A percentile compares a stretch with the other conserved stretches of the same genome.
These are phyloP conservation scores for Mastacembelus armatus DNA, from an alignment of 2,797 vertebrate species.

Conservation along the genomic window DNA sequence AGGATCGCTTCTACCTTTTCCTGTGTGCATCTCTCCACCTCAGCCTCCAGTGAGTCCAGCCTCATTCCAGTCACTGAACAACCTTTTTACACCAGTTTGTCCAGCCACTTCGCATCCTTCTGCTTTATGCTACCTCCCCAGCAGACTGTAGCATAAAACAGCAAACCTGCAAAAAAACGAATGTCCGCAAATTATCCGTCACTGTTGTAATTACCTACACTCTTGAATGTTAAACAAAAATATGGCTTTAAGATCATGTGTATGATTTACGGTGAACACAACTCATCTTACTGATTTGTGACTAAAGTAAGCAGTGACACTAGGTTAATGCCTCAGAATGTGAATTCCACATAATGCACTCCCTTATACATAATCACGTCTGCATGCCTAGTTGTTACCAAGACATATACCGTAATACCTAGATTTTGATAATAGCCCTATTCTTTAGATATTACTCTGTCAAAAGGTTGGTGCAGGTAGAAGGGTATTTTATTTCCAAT, in stretches of 20 bases:
- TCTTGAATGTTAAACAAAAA: not conserved
- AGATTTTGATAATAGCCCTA: conserved; percentile 94
- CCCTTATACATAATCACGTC: conserved; percentile 63
- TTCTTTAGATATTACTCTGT: conserved; percentile 99
- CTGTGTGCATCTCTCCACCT: no score
- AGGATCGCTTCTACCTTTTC: no score
- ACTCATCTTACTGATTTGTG: conserved; percentile 12
- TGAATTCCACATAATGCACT: conserved; percentile 42
- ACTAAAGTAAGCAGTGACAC: no score
- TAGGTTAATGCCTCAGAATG: no score
- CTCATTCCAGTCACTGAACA: no score
- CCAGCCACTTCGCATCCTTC: no score
- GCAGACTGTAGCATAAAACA: no score
- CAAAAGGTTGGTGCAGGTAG: conserved; percentile 84
- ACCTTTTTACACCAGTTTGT: no score
- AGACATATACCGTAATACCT: conserved; percentile 90
- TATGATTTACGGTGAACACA: conserved; percentile 13
- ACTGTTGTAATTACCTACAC: conserved; percentile 23
- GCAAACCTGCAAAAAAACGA: no score
- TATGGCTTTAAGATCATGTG: not conserved
- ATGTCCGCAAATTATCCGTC: no score
- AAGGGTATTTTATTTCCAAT: conserved; percentile 71
- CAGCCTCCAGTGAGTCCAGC: no score
- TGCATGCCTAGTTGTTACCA: conserved; percentile 88
- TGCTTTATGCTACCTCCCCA: no score